Percentiles rank a stretch among this genome's conserved stretches.
These are phyloP conservation scores for Apodemus agrarius DNA, from an alignment of 2,797 vertebrate genomes.

Conservation along the genomic window DNA sequence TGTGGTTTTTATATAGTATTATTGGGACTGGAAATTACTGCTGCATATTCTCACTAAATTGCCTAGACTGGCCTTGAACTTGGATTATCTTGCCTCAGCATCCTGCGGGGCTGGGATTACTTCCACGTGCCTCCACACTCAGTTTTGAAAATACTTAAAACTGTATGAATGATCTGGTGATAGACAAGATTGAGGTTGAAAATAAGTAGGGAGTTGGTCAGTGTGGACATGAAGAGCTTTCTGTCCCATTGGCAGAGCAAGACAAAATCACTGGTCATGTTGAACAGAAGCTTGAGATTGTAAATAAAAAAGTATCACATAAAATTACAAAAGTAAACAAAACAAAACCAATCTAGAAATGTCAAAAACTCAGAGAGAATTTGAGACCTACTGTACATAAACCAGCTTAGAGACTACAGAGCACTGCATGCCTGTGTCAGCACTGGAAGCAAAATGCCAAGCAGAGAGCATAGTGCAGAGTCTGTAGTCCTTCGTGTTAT, in stretches of 20 bases:
- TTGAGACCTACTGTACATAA: neutral
- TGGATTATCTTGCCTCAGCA: neutral
- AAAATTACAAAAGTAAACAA: neutral
- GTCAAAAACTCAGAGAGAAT: neutral
- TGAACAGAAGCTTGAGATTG: neutral
- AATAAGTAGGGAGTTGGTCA: neutral
- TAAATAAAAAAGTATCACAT: neutral
- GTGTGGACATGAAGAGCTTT: neutral
- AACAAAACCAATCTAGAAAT: neutral
- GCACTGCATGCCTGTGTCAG: neutral
- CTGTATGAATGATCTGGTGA: neutral
- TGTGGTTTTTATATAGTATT: too few species aligned
- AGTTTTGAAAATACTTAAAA: neutral
- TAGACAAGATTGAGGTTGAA: neutral
- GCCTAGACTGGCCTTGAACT: neutral
- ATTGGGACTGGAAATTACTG: neutral
- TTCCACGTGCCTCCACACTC: neutral
- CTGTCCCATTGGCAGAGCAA: neutral
- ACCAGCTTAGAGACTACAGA: neutral
- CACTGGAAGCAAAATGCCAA: neutral
- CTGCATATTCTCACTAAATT: neutral
- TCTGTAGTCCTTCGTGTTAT: neutral
- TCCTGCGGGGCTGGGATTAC: neutral
- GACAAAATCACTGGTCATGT: neutral
- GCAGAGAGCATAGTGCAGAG: neutral